Conservation (phyloP, 2,113 vertebrate species). For the Rhineura floridana region DNA sequence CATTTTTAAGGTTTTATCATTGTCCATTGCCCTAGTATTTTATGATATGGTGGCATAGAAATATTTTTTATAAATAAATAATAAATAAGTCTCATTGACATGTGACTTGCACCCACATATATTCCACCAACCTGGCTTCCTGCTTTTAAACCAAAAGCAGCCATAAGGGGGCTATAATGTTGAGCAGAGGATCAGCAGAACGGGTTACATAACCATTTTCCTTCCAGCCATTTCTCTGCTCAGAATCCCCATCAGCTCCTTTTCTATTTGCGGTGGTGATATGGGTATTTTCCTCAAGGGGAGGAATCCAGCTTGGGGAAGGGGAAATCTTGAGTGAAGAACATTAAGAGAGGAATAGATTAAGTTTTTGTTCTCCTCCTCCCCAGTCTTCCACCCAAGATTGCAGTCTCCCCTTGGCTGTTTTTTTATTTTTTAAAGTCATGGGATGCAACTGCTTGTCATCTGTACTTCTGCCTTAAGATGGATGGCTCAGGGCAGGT, state of each 20-base stretch:
- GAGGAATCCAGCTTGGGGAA: background rate
- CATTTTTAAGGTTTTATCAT: no score
- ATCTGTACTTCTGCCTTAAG: background rate
- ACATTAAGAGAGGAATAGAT: background rate
- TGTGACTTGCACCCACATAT: no score
- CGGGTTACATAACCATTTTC: background rate
- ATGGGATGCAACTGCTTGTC: background rate
- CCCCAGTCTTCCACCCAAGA: background rate
- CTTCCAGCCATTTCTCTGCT: background rate
- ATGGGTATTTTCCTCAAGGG: background rate
- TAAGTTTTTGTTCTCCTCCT: background rate
- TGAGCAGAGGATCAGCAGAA: background rate
- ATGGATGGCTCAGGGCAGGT: background rate
- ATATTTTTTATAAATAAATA: no score
- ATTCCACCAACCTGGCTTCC: background rate
- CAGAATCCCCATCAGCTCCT: background rate
- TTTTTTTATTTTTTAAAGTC: background rate
- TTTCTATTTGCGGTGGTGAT: background rate
- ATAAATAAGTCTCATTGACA: no score
- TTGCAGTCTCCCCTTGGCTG: background rate
- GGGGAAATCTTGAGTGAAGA: background rate
- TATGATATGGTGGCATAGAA: no score
- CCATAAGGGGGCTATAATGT: no score
- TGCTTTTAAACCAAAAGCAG: background rate
- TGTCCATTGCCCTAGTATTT: no score